Evolutionary conservation across 2,113 vertebrate species (phyloP).

Genomic region (Nibea albiflora): DNA sequence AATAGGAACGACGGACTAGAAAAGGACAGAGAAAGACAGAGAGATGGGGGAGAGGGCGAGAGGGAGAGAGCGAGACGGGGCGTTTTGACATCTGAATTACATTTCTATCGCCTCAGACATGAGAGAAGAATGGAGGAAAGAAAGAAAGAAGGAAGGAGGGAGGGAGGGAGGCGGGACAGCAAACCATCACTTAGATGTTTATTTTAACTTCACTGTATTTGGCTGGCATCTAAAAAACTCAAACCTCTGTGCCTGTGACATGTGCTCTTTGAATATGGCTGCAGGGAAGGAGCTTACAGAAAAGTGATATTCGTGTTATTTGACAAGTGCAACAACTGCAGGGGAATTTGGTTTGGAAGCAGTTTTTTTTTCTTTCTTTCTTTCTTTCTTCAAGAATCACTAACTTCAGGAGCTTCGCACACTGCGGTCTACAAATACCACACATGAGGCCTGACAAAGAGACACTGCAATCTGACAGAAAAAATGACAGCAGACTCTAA

Average conservation of each 20-base stretch:
- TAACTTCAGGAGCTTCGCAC: conserved; percentile 57
- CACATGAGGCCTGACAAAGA: conserved; percentile 64
- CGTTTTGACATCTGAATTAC: conserved; percentile 89
- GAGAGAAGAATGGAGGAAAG: conserved; percentile 75
- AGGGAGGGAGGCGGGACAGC: conserved; percentile 77
- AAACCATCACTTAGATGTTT: conserved; percentile 85
- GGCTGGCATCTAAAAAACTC: conserved; percentile 77
- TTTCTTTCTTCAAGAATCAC: conserved; percentile 18
- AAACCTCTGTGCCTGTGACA: conserved; percentile 73
- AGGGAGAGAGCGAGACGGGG: conserved; percentile 77
- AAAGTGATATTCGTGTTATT: conserved; percentile 67
- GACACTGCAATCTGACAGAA: conserved; percentile 53
- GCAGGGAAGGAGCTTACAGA: conserved; percentile 47
- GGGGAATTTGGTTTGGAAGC: conserved; percentile 50
- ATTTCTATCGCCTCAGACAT: conserved; percentile 83
- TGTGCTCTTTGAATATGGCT: conserved; percentile 65
- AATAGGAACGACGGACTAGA: conserved; percentile 84
- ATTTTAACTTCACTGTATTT: conserved; percentile 86
- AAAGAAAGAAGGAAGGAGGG: conserved; percentile 71
- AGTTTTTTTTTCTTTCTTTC: background rate
- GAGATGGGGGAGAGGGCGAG: conserved; percentile 77
- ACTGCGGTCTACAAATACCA: conserved; percentile 61
- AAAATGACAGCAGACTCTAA: conserved; percentile 57
- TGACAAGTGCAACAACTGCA: conserved; percentile 58
- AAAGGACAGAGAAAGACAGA: conserved; percentile 81